Percentiles rank a stretch among this genome's conserved stretches.
Evolutionary conservation across 2,888 invertebrate genomes (phyloP).

Genomic region (Nephrotoma guestfalica): DNA sequence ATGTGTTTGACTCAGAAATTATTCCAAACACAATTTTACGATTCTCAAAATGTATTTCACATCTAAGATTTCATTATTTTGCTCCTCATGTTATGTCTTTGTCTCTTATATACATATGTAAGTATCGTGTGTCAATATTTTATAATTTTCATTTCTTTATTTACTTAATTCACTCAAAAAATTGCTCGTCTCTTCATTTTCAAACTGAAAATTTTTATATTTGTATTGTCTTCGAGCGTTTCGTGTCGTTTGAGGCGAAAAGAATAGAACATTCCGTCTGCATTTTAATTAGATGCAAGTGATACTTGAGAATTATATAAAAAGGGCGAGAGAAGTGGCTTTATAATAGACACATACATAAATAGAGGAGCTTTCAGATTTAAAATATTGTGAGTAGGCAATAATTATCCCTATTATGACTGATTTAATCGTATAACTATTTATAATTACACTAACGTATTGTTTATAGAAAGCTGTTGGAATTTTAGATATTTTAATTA

Average conservation of each 20-base stretch:
- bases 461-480: background rate
- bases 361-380: background rate
- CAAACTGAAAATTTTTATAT: background rate
- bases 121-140: background rate
- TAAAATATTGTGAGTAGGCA: background rate
- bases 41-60: background rate
- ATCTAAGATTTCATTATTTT: background rate
- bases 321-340: background rate
- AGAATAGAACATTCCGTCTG: background rate
- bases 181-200: background rate
- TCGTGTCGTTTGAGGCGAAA: background rate
- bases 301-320: background rate
- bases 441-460: background rate
- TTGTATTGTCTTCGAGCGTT: background rate
- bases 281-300: background rate
- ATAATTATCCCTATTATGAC: background rate
- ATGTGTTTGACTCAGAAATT: background rate
- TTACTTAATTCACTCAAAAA: background rate
- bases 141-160: background rate
- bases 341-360: background rate
- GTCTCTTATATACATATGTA: background rate
- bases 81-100: background rate
- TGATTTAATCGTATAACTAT: background rate
- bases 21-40: background rate
- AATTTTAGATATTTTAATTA: background rate